phyloP scores from a whole-genome alignment of 2,888 invertebrate genomes.

The Heliconius cydno region DNA sequence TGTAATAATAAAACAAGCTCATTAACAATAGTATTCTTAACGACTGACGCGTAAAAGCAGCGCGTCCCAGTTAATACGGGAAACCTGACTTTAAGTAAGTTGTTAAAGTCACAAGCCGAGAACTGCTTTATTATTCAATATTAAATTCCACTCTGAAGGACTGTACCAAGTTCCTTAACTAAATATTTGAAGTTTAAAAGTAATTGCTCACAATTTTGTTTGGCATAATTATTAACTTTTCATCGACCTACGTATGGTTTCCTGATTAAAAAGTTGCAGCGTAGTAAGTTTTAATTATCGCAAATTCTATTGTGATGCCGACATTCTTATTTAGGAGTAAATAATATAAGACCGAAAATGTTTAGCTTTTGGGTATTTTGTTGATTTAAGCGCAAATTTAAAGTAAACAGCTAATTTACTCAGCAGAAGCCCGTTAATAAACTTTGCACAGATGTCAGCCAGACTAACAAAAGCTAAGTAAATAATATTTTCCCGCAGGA shows the following conservation, averaged over 20 bases:
- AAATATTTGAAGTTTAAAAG: conserved; percentile 77
- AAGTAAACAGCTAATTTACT: conserved; percentile 41
- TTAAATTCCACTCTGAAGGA: conserved; percentile 77
- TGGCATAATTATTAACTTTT: conserved; percentile 50
- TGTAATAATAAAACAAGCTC: conserved; percentile 35
- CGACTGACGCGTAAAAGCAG: conserved; percentile 47
- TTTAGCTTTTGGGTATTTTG: conserved; percentile 22
- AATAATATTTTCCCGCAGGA: conserved; percentile 67
- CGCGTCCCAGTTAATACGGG: conserved; percentile 65
- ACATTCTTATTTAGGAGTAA: conserved; percentile 15
- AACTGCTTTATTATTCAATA: conserved; percentile 82
- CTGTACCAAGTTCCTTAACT: conserved; percentile 76
- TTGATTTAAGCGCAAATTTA: conserved; percentile 33
- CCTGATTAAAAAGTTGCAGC: background rate
- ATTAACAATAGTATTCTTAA: conserved; percentile 54
- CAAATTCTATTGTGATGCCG: conserved; percentile 9
- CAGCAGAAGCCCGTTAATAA: conserved; percentile 34
- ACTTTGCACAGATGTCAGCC: conserved; percentile 38
- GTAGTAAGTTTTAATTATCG: background rate
- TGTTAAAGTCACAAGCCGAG: conserved; percentile 76
- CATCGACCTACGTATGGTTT: conserved; percentile 25
- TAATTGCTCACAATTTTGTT: conserved; percentile 59
- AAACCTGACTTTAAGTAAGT: conserved; percentile 74
- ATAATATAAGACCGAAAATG: conserved; percentile 17
- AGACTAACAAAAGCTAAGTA: conserved; percentile 39